Evolutionary conservation across 2,797 vertebrate genomes (phyloP).

Genomic region (Rhincodon typus): DNA sequence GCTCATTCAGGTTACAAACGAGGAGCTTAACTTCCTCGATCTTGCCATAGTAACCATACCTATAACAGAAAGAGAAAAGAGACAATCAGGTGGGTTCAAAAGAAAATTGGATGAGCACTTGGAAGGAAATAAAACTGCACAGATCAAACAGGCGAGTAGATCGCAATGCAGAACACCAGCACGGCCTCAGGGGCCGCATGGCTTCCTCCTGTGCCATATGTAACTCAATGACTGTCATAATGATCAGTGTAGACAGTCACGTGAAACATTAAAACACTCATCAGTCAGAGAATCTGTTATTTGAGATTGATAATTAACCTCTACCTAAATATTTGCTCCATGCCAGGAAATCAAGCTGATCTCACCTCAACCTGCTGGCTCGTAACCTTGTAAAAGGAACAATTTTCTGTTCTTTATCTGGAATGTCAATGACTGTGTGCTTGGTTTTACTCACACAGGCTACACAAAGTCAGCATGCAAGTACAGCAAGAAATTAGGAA

Average conservation of each 20-base stretch:
- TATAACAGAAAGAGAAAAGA: conserved; percentile 44
- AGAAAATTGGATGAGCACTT: too few relatives aligned
- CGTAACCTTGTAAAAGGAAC: neutral
- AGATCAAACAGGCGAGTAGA: too few relatives aligned
- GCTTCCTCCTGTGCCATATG: too few relatives aligned
- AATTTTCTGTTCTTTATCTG: too few relatives aligned
- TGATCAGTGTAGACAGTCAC: neutral
- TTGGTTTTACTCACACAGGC: too few relatives aligned
- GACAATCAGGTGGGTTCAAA: neutral
- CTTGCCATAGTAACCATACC: conserved; percentile 85
- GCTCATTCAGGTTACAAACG: conserved; percentile 74
- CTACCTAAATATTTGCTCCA: neutral
- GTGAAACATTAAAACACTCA: neutral
- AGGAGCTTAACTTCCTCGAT: conserved; percentile 71
- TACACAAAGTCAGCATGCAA: too few relatives aligned
- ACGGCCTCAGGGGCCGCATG: too few relatives aligned
- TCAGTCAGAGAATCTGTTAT: neutral
- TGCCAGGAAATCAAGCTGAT: neutral
- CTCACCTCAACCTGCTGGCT: neutral
- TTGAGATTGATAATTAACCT: neutral
- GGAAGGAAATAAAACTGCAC: too few relatives aligned
- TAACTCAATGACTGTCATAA: too few relatives aligned
- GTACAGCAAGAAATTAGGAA: too few relatives aligned
- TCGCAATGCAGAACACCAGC: too few relatives aligned
- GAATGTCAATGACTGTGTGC: neutral